Evolutionary conservation across 2,888 invertebrate genomes (phyloP), one percentile per base, ranked within the genome.

Genomic region (Zaprionus bogoriensis): DNA sequence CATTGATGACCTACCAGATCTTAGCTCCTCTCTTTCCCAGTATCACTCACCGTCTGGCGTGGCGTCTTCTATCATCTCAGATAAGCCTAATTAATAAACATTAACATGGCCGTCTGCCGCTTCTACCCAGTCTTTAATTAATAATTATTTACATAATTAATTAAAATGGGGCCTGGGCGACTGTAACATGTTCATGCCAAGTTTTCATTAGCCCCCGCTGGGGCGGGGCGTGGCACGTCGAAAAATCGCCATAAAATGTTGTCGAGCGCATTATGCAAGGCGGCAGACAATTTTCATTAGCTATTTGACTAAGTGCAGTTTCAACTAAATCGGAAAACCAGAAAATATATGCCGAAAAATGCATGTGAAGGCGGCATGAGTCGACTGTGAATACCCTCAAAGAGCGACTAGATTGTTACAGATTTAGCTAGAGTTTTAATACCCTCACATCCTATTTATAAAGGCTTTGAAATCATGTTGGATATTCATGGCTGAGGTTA

Each of bases 71-170:
- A 5, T 12, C 3, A 1, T 1, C 20, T 2, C 12, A 22, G 12
- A 41, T 20, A 25, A 61, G 45, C 22, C 50, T 68, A 64, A 79
- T 82, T 79, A 78, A 78, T 79, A 71, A 74, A 64, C 63, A 74
- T 76, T 67, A 74, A 62, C 50, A 38, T 54, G 38, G 58, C 42
- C 53, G 54, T 28, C 55, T 58, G 39, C 59, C 51, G 53, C 59
- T 41, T 55, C 60, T 12, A 53, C 53, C 57, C 63, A 61, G 53
- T 51, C 47, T 50, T 77, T 75, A 77, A 75, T 83, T 73, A 55
- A 68, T 68, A 73, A 70, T 70, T 70, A 78, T 78, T 80, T 83
- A 73, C 75, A 77, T 80, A 73, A 63, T 73, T 75, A 75, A 77
- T 77, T 80, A 46, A 77, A 77, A 36, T 36, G 32, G 32, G 32